phyloP scores from a whole-genome alignment of 1,140 invertebrate species.

The Ptiloglossa arizonensis region DNA sequence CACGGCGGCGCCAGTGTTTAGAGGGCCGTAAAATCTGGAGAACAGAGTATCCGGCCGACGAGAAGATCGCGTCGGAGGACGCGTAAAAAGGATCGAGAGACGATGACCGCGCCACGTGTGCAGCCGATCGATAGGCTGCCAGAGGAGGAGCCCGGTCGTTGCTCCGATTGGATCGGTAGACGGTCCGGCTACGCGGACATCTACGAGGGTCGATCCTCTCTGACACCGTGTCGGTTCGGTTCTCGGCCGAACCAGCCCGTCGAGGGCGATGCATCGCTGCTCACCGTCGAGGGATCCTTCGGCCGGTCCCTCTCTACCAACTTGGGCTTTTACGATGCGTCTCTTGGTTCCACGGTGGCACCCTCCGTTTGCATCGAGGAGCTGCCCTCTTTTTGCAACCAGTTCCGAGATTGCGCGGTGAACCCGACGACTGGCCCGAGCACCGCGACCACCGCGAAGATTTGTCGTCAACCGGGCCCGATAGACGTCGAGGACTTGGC shows the following conservation, averaged over 20 bases:
- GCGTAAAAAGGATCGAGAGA: background rate
- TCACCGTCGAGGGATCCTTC: background rate
- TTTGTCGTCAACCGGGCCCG: conserved; percentile 58
- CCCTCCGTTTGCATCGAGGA: background rate
- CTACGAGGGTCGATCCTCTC: background rate
- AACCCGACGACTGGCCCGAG: too few relatives aligned
- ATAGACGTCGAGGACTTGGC: conserved; percentile 75
- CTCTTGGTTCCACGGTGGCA: background rate
- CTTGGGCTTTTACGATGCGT: background rate
- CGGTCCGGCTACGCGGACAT: conserved; percentile 4
- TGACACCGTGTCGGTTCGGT: conserved; percentile 11
- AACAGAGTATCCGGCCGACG: background rate
- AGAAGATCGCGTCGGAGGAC: background rate
- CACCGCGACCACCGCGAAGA: background rate
- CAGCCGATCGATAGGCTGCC: conserved; percentile 15
- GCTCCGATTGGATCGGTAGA: conserved; percentile 38
- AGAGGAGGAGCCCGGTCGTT: conserved; percentile 39
- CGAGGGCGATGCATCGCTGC: background rate
- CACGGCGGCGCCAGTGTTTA: conserved; percentile 6
- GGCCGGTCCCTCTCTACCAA: too few relatives aligned
- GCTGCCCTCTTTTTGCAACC: background rate
- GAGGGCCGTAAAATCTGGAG: background rate
- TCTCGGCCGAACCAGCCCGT: background rate
- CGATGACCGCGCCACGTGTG: conserved; percentile 39
- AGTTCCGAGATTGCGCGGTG: background rate